Evolutionary conservation across 2,888 invertebrate genomes (phyloP).

Genomic region (Alentia gelatinosa): DNA sequence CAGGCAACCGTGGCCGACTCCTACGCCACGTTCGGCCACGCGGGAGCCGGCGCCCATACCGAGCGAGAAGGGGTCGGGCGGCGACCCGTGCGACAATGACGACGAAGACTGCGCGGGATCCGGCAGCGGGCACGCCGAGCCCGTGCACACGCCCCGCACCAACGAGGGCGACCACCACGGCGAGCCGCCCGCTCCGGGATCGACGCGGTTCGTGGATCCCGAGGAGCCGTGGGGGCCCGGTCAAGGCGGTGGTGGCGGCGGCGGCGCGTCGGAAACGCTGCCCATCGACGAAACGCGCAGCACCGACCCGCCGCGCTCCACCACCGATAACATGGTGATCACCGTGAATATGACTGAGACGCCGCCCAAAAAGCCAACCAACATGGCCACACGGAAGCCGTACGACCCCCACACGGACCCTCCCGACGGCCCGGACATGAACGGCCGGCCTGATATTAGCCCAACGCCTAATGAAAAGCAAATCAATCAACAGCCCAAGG

Average conservation of each 20-base stretch:
- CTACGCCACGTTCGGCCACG: slow-evolving; percentile 49
- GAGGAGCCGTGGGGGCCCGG: neutral
- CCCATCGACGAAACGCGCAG: neutral
- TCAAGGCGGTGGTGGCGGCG: neutral
- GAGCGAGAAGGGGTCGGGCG: slow-evolving; percentile 47
- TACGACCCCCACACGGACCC: slow-evolving; percentile 16
- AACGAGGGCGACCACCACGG: neutral
- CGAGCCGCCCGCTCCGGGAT: neutral
- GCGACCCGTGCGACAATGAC: slow-evolving; percentile 86
- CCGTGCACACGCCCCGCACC: slow-evolving; percentile 54
- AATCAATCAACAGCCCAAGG: slow-evolving; percentile 49
- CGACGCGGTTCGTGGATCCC: slow-evolving; percentile 9
- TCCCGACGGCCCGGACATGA: slow-evolving; percentile 12
- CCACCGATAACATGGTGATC: slow-evolving; percentile 46
- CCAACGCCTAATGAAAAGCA: slow-evolving; percentile 2
- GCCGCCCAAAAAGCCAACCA: slow-evolving; percentile 32
- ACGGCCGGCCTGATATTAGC: slow-evolving; percentile 23
- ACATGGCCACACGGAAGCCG: neutral
- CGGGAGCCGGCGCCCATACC: slow-evolving; percentile 48
- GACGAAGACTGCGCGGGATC: slow-evolving; percentile 90
- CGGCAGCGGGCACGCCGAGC: slow-evolving; percentile 83
- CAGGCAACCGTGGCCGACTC: slow-evolving; percentile 51
- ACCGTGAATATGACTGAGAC: slow-evolving; percentile 60
- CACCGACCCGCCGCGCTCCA: slow-evolving; percentile 4
- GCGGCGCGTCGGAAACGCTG: slow-evolving; percentile 16